Conservation (phyloP, 2,797 vertebrate genomes). For the Chloroceryle amazona region DNA sequence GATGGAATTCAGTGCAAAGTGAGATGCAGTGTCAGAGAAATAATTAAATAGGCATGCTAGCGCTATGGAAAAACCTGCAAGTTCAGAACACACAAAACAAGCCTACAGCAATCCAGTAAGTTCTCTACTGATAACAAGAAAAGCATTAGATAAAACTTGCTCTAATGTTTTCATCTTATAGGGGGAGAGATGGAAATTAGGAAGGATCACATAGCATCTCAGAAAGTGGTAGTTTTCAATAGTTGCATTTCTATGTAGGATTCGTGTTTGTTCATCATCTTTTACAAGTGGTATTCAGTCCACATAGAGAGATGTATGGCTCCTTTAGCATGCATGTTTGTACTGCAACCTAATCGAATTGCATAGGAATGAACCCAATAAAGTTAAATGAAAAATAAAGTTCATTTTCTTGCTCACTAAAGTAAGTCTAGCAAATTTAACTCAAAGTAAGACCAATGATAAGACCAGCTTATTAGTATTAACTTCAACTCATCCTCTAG, state of each 20-base stretch:
- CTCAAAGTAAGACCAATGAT: background rate
- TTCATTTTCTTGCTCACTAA: background rate
- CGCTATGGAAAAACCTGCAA: background rate
- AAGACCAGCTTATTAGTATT: background rate
- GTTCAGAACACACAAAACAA: background rate
- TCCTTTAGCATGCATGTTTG: background rate
- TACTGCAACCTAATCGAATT: background rate
- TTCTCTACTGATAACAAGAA: background rate
- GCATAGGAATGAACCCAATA: background rate
- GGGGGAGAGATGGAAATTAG: background rate
- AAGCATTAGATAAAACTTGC: background rate
- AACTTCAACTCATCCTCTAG: background rate
- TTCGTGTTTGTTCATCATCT: accelerated
- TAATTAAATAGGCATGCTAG: background rate
- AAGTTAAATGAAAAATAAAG: background rate
- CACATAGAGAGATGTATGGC: background rate
- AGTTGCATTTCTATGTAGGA: background rate
- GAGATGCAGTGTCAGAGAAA: background rate
- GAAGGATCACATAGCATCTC: background rate
- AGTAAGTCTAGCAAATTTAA: background rate
- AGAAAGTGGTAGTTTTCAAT: background rate
- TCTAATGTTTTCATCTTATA: background rate
- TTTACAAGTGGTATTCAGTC: background rate
- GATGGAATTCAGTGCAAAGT: background rate
- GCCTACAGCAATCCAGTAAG: background rate